These are phyloP conservation scores for Sphaerodactylus townsendi DNA, from an alignment of 2,113 vertebrate species.

Conservation along the genomic window DNA sequence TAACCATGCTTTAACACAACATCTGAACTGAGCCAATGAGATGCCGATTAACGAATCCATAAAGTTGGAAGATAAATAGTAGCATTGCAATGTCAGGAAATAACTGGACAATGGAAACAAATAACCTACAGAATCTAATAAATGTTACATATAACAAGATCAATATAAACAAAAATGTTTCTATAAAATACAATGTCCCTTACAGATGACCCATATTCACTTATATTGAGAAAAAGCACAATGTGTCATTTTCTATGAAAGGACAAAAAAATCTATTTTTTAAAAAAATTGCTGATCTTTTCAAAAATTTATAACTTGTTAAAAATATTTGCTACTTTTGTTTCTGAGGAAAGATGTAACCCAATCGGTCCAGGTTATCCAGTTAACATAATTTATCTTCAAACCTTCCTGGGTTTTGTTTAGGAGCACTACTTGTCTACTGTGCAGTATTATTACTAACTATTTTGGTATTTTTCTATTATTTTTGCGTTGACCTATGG, in stretches of 20 bases:
- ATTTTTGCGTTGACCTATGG: background rate
- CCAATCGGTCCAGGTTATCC: background rate
- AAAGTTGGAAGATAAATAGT: conserved; percentile 39
- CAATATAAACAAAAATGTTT: conserved; percentile 9
- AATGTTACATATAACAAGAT: background rate
- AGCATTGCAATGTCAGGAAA: conserved; percentile 22
- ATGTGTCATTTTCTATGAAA: background rate
- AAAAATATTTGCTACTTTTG: background rate
- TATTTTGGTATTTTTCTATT: background rate
- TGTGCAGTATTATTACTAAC: background rate
- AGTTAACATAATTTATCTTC: background rate
- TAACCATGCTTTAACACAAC: background rate
- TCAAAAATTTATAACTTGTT: background rate
- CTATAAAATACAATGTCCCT: background rate
- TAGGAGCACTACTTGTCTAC: background rate
- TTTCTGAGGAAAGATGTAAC: background rate
- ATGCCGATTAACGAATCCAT: conserved; percentile 3
- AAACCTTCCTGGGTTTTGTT: background rate
- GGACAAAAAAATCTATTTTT: background rate
- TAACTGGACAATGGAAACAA: background rate
- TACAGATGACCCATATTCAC: conserved; percentile 3
- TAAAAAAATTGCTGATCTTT: background rate
- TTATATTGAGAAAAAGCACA: conserved; percentile 17
- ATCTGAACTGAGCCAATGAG: background rate
- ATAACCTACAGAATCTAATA: background rate